Conservation (phyloP, 2,113 vertebrate species). For the Chrysemys picta region DNA sequence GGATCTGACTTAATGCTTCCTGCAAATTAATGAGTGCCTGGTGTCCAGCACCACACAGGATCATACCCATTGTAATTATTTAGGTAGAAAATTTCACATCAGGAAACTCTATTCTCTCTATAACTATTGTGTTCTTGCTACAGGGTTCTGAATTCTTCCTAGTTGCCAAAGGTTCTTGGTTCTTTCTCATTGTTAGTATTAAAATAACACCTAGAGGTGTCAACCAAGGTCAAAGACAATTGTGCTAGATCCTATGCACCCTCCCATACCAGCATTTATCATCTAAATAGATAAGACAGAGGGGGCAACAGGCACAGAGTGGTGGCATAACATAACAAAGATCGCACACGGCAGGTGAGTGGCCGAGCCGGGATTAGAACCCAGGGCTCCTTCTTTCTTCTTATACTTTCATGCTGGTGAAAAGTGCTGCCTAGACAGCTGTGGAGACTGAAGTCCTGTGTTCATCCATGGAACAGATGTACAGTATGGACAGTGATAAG, state of each 20-base stretch:
- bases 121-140: not conserved
- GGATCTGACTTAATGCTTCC: not conserved
- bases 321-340: not conserved
- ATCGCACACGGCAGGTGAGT: not conserved
- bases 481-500: not conserved
- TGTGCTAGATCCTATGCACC: not conserved
- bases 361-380: not conserved
- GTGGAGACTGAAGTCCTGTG: not conserved
- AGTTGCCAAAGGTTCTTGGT: not conserved
- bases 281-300: not conserved
- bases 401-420: fast-evolving
- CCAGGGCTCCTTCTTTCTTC: not conserved
- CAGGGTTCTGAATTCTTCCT: not conserved
- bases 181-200: not conserved
- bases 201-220: not conserved
- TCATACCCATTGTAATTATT: not conserved
- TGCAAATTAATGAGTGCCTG: not conserved
- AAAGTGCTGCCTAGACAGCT: fast-evolving
- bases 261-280: not conserved
- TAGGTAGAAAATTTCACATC: not conserved
- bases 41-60: not conserved
- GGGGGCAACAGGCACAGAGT: not conserved
- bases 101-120: not conserved
- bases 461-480: fast-evolving
- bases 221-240: not conserved